These are phyloP conservation scores for Lypha dubia DNA, from an alignment of 2,888 invertebrate genomes.

Conservation along the genomic window DNA sequence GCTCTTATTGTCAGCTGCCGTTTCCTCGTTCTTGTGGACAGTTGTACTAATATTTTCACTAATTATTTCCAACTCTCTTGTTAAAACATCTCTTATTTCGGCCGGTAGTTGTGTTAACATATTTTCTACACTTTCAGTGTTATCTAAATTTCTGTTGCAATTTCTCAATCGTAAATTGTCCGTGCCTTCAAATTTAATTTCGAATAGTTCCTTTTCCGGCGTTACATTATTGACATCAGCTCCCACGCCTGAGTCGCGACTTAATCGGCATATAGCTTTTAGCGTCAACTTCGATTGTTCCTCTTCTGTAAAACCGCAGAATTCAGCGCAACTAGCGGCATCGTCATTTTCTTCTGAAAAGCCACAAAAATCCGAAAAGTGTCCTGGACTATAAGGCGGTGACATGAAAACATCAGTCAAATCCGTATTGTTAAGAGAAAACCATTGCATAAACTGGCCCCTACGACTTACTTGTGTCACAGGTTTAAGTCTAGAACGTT, in stretches of 20 bases:
- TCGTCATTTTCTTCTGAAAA: conserved; percentile 72
- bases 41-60: neutral
- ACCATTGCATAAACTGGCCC: conserved; percentile 59
- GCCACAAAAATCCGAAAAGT: conserved; percentile 74
- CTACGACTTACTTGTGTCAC: conserved; percentile 13
- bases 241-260: conserved; percentile 78
- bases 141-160: conserved; percentile 2
- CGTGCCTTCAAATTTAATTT: conserved; percentile 48
- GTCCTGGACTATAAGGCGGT: conserved; percentile 70
- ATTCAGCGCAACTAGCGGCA: conserved; percentile 60
- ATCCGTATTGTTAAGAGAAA: conserved; percentile 64
- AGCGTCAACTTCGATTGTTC: conserved; percentile 50
- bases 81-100: conserved; percentile 45
- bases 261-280: conserved; percentile 69
- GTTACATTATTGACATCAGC: conserved; percentile 63
- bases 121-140: conserved; percentile 25
- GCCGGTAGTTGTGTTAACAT: conserved; percentile 40
- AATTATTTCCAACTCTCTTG: conserved; percentile 41
- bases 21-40: neutral
- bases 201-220: conserved; percentile 50
- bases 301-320: conserved; percentile 72
- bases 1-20: neutral
- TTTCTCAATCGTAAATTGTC: neutral
- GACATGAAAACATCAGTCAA: conserved; percentile 67
- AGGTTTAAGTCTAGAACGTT: conserved; percentile 56